Conservation (phyloP, 1,140 invertebrate species). For the Drosophila eugracilis region DNA sequence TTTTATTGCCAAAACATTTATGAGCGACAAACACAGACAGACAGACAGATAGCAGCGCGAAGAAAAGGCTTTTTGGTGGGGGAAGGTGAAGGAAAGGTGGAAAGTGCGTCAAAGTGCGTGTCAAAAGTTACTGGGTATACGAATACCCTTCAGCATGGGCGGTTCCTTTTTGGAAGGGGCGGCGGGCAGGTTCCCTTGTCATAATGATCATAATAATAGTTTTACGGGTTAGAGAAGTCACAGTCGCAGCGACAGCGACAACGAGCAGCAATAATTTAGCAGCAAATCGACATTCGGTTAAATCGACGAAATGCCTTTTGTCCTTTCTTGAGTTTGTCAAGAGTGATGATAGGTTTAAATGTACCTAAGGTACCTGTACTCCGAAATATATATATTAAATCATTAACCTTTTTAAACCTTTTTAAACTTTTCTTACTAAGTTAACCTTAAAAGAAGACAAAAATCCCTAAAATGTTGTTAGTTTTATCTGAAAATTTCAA, state of each 20-base stretch:
- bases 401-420: no score
- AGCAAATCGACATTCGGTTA: conserved; percentile 59
- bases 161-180: background rate
- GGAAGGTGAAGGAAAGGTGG: background rate
- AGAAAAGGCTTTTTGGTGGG: background rate
- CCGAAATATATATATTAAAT: no score
- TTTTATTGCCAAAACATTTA: conserved; percentile 82
- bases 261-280: conserved; percentile 69
- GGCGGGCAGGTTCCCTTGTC: conserved; percentile 7
- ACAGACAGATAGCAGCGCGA: conserved; percentile 8
- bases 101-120: conserved; percentile 68
- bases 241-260: conserved; percentile 70
- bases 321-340: conserved; percentile 40
- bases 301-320: conserved; percentile 70
- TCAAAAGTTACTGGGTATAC: conserved; percentile 46
- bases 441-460: no score
- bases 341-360: background rate
- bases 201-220: conserved; percentile 82
- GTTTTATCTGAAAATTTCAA: no score
- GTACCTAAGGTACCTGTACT: no score
- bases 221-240: conserved; percentile 81
- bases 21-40: conserved; percentile 47
- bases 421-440: no score
- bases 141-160: conserved; percentile 4
- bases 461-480: no score